A percentile compares a stretch with the other conserved stretches of the same genome.
Conservation (phyloP, 2,888 invertebrate genomes). For the Lagria hirta region DNA sequence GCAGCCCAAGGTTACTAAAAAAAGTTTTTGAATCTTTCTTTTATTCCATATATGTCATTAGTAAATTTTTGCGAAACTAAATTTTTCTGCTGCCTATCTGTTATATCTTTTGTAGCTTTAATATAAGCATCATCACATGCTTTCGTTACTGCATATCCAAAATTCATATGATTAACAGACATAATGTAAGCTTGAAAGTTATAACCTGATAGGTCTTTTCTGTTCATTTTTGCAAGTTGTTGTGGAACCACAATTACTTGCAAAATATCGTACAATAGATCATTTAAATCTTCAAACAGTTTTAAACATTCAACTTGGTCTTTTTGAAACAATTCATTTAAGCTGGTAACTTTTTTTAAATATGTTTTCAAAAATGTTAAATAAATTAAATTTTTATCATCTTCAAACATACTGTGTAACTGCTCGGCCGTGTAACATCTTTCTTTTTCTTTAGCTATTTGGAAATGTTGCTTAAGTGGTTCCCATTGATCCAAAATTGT, state of each 20-base stretch:
- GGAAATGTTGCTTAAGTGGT: slow-evolving; percentile 22
- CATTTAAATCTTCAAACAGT: slow-evolving; percentile 9
- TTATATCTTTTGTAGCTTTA: slow-evolving; percentile 3
- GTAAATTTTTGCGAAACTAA: too few relatives aligned
- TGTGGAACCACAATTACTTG: slow-evolving; percentile 13
- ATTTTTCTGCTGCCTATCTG: slow-evolving; percentile 16
- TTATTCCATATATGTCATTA: too few relatives aligned
- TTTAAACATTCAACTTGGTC: slow-evolving; percentile 14
- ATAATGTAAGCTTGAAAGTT: not conserved
- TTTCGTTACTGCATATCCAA: slow-evolving; percentile 1
- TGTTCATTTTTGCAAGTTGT: not conserved
- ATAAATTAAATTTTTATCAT: slow-evolving; percentile 10
- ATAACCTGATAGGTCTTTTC: not conserved
- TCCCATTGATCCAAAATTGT: slow-evolving; percentile 35
- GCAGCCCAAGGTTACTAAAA: too few relatives aligned
- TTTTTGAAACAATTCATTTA: slow-evolving; percentile 22
- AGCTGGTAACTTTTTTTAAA: slow-evolving; percentile 13
- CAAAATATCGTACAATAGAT: slow-evolving; percentile 16
- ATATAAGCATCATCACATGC: slow-evolving; percentile 9
- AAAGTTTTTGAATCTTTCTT: too few relatives aligned
- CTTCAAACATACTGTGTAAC: slow-evolving; percentile 10
- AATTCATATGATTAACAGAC: slow-evolving; percentile 10
- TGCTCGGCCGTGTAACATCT: slow-evolving; percentile 18
- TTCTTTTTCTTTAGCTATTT: slow-evolving; percentile 5
- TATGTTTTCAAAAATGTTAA: slow-evolving; percentile 12